phyloP scores from a whole-genome alignment of 2,113 vertebrate species.

The Gila orcuttii region DNA sequence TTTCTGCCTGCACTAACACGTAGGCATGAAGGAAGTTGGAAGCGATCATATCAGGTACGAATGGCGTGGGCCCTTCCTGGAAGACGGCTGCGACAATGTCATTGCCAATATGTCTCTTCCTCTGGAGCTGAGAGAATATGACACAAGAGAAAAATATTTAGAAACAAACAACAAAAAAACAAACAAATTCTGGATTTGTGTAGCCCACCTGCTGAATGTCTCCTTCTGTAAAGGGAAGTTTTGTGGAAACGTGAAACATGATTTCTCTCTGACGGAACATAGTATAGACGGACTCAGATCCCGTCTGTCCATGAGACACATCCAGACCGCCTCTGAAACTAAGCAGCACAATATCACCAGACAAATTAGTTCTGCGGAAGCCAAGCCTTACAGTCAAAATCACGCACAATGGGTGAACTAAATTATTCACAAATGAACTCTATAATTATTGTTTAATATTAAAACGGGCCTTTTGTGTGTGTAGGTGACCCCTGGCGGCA shows the following conservation, averaged over 20 bases:
- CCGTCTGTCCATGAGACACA: slow-evolving; percentile 93
- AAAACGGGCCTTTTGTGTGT: not conserved
- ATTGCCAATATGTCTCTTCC: slow-evolving; percentile 95
- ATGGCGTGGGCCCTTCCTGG: slow-evolving; percentile 93
- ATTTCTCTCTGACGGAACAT: slow-evolving; percentile 93
- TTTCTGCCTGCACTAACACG: slow-evolving; percentile 89
- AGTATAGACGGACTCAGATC: slow-evolving; percentile 88
- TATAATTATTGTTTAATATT: slow-evolving; percentile 4
- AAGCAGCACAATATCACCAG: slow-evolving; percentile 39
- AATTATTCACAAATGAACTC: slow-evolving; percentile 3
- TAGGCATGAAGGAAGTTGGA: slow-evolving; percentile 97
- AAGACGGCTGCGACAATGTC: slow-evolving; percentile 95
- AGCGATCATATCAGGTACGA: slow-evolving; percentile 96
- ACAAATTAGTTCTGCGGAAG: not conserved
- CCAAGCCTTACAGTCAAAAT: not conserved
- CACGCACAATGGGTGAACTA: not conserved
- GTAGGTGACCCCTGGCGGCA: slow-evolving; percentile 5
- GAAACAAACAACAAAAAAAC: not conserved
- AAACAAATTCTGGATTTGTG: not conserved
- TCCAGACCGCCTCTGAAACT: slow-evolving; percentile 95
- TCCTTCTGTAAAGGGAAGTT: slow-evolving; percentile 93
- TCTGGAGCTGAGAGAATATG: slow-evolving; percentile 82
- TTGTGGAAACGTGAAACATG: slow-evolving; percentile 97
- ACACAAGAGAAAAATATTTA: not conserved
- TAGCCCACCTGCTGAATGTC: slow-evolving; percentile 88